Evolutionary conservation across 1,140 invertebrate species (phyloP).

Genomic region (Dysdera silvatica): DNA sequence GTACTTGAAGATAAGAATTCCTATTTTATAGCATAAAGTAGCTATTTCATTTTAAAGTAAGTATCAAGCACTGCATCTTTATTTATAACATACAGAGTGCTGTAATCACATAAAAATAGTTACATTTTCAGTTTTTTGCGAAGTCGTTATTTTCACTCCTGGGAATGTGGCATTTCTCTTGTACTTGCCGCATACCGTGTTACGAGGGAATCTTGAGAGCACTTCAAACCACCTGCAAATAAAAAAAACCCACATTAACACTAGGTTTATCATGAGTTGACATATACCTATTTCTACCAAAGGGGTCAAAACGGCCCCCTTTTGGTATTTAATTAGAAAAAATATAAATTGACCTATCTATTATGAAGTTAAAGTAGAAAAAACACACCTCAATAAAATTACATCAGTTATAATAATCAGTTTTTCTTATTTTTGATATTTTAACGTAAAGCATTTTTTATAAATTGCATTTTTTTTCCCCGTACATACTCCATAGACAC

Average conservation of each 20-base stretch:
- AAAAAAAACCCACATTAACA: conserved; percentile 1
- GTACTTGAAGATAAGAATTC: too few species aligned
- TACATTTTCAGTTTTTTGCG: conserved; percentile 29
- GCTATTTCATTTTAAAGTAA: background rate
- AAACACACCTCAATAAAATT: too few species aligned
- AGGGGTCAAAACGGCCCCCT: background rate
- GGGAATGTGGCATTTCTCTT: conserved; percentile 74
- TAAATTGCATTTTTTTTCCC: too few species aligned
- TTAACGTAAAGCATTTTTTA: too few species aligned
- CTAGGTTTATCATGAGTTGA: background rate
- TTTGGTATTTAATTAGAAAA: background rate
- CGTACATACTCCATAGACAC: too few species aligned
- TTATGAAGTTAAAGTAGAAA: too few species aligned
- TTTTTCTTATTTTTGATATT: too few species aligned
- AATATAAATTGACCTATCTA: too few species aligned
- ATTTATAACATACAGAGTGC: too few species aligned
- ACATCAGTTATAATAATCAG: too few species aligned
- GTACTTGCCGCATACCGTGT: conserved; percentile 55
- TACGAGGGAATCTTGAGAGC: conserved; percentile 67
- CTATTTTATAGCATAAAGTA: too few species aligned
- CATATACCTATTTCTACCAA: background rate
- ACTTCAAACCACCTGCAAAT: conserved; percentile 56
- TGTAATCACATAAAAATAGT: too few species aligned
- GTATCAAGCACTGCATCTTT: background rate
- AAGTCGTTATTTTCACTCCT: conserved; percentile 53